These are phyloP conservation scores for Raja brachyura DNA, from an alignment of 2,113 vertebrate species.

Conservation along the genomic window DNA sequence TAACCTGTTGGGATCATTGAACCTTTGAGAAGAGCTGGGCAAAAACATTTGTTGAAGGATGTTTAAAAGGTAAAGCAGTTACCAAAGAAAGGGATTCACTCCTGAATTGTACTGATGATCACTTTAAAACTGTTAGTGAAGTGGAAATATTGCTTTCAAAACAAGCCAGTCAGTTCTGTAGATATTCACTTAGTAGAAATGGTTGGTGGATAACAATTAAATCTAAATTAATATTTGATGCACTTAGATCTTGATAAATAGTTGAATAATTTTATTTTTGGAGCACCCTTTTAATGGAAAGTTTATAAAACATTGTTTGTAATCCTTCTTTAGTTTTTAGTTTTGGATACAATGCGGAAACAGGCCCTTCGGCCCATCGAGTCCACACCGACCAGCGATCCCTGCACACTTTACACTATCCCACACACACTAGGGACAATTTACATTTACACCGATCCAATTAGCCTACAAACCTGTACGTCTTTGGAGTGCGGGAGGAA, in stretches of 20 bases:
- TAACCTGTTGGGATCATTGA: not conserved
- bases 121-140: constrained; percentile 1
- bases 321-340: too few species aligned
- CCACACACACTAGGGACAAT: too few species aligned
- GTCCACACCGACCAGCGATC: too few species aligned
- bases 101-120: constrained; percentile 9
- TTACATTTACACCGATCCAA: too few species aligned
- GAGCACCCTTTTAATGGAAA: not conserved
- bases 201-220: not conserved
- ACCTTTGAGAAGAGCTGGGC: not conserved
- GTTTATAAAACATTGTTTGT: constrained; percentile 7
- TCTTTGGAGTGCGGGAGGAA: too few species aligned
- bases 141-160: constrained; percentile 3
- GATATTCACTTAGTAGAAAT: not conserved
- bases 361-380: too few species aligned
- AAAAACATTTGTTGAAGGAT: not conserved
- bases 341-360: too few species aligned
- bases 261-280: too few species aligned
- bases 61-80: not conserved
- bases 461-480: too few species aligned
- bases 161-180: constrained; percentile 2
- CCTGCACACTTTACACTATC: too few species aligned
- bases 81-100: not conserved
- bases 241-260: too few species aligned
- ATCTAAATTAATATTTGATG: too few species aligned